Evolutionary conservation across 2,113 vertebrate species (phyloP).

Genomic region (Perca schrenkii): DNA sequence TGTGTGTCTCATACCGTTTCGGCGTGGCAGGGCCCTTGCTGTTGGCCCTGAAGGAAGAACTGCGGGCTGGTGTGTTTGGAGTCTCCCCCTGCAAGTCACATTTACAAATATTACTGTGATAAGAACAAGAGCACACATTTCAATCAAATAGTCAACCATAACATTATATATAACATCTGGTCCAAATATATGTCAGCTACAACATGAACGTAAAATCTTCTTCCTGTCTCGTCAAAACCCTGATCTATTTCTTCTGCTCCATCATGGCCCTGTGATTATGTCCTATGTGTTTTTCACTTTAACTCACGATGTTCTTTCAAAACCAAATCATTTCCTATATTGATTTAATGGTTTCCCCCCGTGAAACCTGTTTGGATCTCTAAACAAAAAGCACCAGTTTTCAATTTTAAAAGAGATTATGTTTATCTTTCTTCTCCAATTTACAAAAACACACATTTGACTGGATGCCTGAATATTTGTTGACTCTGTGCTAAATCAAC

Average conservation of each 20-base stretch:
- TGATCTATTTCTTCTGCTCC: not conserved
- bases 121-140: not conserved
- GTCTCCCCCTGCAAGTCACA: conserved; percentile 85
- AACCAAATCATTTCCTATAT: not conserved
- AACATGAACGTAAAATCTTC: not conserved
- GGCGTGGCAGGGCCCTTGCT: conserved; percentile 85
- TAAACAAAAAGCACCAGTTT: not conserved
- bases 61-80: conserved; percentile 85
- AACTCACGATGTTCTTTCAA: no score
- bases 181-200: not conserved
- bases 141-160: not conserved
- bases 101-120: not conserved
- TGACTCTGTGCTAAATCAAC: no score
- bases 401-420: not conserved
- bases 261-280: not conserved
- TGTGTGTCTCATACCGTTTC: conserved; percentile 74
- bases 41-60: conserved; percentile 87
- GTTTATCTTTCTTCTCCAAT: not conserved
- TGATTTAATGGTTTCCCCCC: not conserved
- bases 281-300: no score
- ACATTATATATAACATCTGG: not conserved
- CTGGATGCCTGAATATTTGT: no score
- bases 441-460: no score
- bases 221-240: not conserved
- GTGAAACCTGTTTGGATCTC: not conserved